Evolutionary conservation across 2,888 invertebrate genomes (phyloP).

Genomic region (Polyploca ridens): DNA sequence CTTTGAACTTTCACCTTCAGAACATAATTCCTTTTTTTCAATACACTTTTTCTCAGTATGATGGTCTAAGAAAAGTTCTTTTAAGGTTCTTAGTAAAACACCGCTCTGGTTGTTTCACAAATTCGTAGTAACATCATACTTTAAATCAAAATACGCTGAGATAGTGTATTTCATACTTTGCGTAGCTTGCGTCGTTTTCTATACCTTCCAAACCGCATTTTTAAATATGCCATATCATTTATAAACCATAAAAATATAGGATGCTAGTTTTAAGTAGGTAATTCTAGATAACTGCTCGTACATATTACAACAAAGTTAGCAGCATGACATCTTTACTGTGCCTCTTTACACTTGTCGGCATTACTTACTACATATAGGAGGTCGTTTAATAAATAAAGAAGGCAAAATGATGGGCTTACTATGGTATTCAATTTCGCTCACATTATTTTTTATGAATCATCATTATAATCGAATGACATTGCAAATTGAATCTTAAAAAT

Average conservation of each 20-base stretch:
- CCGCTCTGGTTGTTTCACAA: too few species aligned
- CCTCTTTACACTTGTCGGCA: not conserved
- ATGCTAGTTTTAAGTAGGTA: not conserved
- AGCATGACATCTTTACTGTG: not conserved
- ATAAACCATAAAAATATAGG: not conserved
- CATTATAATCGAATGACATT: slow-evolving; percentile 10
- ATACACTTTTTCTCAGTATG: not conserved
- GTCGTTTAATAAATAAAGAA: slow-evolving; percentile 1
- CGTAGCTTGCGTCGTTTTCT: too few species aligned
- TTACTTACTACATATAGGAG: not conserved
- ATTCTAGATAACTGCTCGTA: not conserved
- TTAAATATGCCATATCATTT: not conserved
- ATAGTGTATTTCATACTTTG: too few species aligned
- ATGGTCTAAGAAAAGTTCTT: too few species aligned
- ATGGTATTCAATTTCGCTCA: slow-evolving; percentile 1
- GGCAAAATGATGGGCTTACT: slow-evolving; percentile 4
- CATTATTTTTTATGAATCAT: slow-evolving; percentile 12
- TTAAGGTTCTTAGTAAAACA: too few species aligned
- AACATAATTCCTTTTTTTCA: slow-evolving; percentile 47
- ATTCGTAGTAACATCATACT: too few species aligned
- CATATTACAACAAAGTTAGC: slow-evolving; percentile 1
- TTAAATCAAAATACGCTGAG: too few species aligned
- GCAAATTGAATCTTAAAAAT: slow-evolving; percentile 1
- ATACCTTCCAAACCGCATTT: too few species aligned
- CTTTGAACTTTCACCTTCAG: slow-evolving; percentile 64